Conservation (phyloP, 1,140 invertebrate species). For the Drosophila lowei region DNA sequence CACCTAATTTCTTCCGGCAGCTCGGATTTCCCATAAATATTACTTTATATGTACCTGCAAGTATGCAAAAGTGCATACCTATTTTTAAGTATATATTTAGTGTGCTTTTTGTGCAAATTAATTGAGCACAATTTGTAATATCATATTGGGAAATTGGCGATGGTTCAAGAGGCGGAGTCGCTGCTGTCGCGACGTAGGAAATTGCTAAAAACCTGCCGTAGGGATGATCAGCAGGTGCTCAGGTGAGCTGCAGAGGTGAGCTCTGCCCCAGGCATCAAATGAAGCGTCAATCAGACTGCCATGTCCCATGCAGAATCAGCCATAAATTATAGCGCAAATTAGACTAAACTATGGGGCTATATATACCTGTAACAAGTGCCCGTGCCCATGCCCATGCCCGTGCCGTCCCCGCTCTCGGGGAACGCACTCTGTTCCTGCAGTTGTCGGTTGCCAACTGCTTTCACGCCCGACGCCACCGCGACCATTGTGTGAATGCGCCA, state of each 20-base stretch:
- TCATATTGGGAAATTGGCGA: conserved; percentile 38
- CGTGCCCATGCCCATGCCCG: background rate
- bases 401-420: too few species aligned
- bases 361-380: background rate
- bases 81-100: conserved; percentile 14
- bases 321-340: conserved; percentile 61
- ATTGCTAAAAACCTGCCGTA: conserved; percentile 26
- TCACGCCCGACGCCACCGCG: conserved; percentile 29
- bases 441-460: conserved; percentile 15
- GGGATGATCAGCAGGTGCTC: background rate
- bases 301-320: conserved; percentile 15
- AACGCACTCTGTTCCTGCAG: background rate
- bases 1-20: conserved; percentile 11
- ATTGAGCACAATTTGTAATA: conserved; percentile 39
- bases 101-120: conserved; percentile 18
- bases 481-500: conserved; percentile 13
- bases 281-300: conserved; percentile 30
- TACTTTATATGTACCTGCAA: too few species aligned
- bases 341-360: conserved; percentile 36
- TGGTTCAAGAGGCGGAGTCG: conserved; percentile 26
- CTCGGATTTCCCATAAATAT: conserved; percentile 7
- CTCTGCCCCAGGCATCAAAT: conserved; percentile 23
- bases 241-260: background rate
- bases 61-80: conserved; percentile 1
- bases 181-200: background rate